Percentiles rank a stretch among this genome's conserved stretches.
Evolutionary conservation across 2,797 vertebrate genomes (phyloP).

Genomic region (Ataeniobius toweri): DNA sequence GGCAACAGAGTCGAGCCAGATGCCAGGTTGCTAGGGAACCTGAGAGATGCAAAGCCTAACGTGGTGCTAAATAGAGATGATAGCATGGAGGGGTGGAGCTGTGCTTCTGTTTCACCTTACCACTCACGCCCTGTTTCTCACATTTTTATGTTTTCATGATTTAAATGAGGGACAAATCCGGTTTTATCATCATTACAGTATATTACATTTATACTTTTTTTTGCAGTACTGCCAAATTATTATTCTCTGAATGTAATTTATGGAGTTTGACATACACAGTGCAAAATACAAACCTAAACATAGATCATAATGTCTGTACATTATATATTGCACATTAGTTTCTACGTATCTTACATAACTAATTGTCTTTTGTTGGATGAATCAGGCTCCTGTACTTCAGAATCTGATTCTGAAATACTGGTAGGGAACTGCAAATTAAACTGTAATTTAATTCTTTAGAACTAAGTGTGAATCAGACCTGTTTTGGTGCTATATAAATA

Average conservation of each 20-base stretch:
- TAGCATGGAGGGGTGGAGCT: slow-evolving; percentile 52
- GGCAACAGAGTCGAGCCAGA: slow-evolving; percentile 75
- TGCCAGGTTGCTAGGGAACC: slow-evolving; percentile 83
- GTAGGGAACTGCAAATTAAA: no score
- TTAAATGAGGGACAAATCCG: slow-evolving; percentile 27
- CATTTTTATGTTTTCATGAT: slow-evolving; percentile 51
- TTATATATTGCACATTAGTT: not conserved
- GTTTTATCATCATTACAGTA: slow-evolving; percentile 3
- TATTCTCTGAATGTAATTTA: not conserved
- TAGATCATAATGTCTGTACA: not conserved
- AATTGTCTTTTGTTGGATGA: not conserved
- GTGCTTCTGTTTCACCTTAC: slow-evolving; percentile 61
- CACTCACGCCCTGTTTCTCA: slow-evolving; percentile 36
- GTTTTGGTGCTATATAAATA: not conserved
- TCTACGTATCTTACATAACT: not conserved
- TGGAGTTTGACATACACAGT: not conserved
- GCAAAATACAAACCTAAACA: not conserved
- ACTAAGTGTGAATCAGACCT: no score
- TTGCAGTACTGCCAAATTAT: slow-evolving; percentile 13
- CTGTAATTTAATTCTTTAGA: no score
- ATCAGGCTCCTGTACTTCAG: no score
- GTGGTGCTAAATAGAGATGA: slow-evolving; percentile 58
- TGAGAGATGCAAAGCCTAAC: slow-evolving; percentile 76
- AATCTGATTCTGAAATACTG: not conserved
- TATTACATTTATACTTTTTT: not conserved